Conservation (phyloP, 2,888 invertebrate species). For the Brachyptera risi region DNA sequence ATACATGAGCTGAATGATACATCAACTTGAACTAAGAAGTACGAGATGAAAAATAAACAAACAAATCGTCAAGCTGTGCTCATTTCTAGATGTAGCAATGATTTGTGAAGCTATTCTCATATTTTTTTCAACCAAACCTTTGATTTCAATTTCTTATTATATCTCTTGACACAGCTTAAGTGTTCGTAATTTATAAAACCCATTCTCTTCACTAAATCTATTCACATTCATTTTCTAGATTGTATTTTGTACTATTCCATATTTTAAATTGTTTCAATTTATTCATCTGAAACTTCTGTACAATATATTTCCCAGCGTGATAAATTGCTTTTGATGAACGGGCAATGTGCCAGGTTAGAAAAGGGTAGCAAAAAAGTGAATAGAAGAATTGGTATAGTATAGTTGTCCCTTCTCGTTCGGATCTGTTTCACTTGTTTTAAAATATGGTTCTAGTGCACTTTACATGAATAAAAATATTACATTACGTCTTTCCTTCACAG, state of each 20-base stretch:
- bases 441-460: slow-evolving; percentile 35
- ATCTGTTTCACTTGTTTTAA: not conserved
- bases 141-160: slow-evolving; percentile 8
- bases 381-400: not conserved
- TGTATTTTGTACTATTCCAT: not conserved
- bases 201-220: not conserved
- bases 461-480: too few species aligned
- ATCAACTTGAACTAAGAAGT: too few species aligned
- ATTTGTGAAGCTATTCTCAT: too few species aligned
- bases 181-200: slow-evolving; percentile 9
- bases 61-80: too few species aligned
- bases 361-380: not conserved
- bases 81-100: too few species aligned
- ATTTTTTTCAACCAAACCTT: too few species aligned
- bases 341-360: not conserved
- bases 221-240: not conserved
- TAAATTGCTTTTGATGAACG: not conserved
- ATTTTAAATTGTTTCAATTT: slow-evolving; percentile 15
- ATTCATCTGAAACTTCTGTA: slow-evolving; percentile 7
- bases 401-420: not conserved
- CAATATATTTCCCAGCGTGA: slow-evolving; percentile 11
- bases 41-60: too few species aligned
- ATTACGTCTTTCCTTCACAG: too few species aligned
- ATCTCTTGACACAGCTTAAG: not conserved
- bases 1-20: too few species aligned